Evolutionary conservation across 2,888 invertebrate genomes (phyloP), one percentile per base, ranked within the genome.

Genomic region (Eupithecia tripunctaria): DNA sequence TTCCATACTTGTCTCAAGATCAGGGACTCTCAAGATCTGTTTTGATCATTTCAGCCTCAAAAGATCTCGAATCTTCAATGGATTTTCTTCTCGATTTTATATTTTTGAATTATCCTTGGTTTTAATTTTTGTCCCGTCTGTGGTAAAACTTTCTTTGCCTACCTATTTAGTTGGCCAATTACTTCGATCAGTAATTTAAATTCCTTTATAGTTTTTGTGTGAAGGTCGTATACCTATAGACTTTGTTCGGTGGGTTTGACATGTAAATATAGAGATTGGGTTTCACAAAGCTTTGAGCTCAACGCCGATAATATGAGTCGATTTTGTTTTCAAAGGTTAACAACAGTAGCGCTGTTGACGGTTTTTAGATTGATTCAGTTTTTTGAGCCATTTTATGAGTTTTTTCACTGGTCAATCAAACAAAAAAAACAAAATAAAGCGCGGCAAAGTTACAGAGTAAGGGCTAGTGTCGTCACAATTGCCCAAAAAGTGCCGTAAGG

Each of bases 241-340:
- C n/a, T 43, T 47, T 47, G 47, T n/a, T 47, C 10, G n/a, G 47
- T 47, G 21, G 10, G n/a, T 47, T n/a, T 47, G 47, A 47, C 47
- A 21, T 47, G 47, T 47, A 47, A 47, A 47, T 47, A 47, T n/a
- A n/a, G n/a, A 47, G 47, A 47, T 47, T 47, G n/a, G n/a, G n/a
- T 47, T 47, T 47, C 47, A 47, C 47, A 47, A 47, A 47, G 47
- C 47, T 47, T 47, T 47, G 47, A 47, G 47, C 47, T 47, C n/a
- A n/a, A 47, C 47, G 47, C n/a, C 7, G 8, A 18, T 7, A 47
- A 7, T 47, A 47, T 47, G 8, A 47, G 7, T n/a, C 18, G 18
- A 18, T 47, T 47, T 47, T 47, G n/a, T 47, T n/a, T 47, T 41
- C 36, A 36, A 36, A 36, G 36, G 36, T 36, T 32, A 18, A 18